phyloP scores from a whole-genome alignment of 2,113 vertebrate species.

The Megaceryle maxima region DNA sequence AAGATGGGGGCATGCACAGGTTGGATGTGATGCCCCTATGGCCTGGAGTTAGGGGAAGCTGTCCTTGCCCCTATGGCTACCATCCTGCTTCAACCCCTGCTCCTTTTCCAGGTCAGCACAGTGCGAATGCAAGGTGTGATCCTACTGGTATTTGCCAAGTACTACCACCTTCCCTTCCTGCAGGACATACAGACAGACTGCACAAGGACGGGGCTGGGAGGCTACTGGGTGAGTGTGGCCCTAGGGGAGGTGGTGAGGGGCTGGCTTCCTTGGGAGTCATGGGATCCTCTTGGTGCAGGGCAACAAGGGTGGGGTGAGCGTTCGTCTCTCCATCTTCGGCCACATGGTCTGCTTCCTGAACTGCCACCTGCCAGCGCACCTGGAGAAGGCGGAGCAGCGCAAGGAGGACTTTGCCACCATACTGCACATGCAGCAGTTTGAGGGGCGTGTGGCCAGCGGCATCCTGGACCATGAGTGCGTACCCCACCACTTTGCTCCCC shows the following conservation, averaged over 20 bases:
- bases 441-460: constrained; percentile 83
- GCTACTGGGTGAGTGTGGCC: constrained; percentile 81
- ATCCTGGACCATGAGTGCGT: constrained; percentile 96
- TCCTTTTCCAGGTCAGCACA: constrained; percentile 83
- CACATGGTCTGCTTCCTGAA: constrained; percentile 97
- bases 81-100: neutral
- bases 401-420: constrained; percentile 98
- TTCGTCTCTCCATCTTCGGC: constrained; percentile 87
- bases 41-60: neutral
- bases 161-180: constrained; percentile 88
- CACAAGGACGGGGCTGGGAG: constrained; percentile 87
- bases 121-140: constrained; percentile 97
- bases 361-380: constrained; percentile 96
- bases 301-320: constrained; percentile 96
- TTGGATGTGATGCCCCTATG: neutral
- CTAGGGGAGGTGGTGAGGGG: constrained; percentile 2
- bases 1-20: neutral
- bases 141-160: constrained; percentile 92
- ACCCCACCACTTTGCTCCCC: neutral
- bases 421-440: constrained; percentile 95
- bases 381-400: constrained; percentile 94
- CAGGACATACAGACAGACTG: constrained; percentile 89
- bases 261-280: neutral
- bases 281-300: constrained; percentile 76
- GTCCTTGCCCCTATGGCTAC: neutral